Evolutionary conservation across 2,888 invertebrate species (phyloP).

Genomic region (Mythimna albipuncta): DNA sequence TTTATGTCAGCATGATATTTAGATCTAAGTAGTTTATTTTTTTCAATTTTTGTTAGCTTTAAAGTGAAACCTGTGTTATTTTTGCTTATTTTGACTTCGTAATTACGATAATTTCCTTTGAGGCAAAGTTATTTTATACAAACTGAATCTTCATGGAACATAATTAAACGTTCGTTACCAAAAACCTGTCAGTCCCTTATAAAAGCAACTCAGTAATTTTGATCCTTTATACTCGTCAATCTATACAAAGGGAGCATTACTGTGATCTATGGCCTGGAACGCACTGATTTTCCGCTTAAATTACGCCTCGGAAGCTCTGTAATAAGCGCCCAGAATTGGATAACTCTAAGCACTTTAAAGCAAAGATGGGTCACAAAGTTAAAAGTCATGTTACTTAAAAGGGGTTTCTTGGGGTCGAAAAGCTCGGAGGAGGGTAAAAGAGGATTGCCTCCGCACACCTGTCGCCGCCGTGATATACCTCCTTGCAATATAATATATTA

Average conservation of each 20-base stretch:
- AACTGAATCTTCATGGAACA: slow-evolving; percentile 33
- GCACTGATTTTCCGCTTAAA: slow-evolving; percentile 68
- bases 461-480: slow-evolving; percentile 79
- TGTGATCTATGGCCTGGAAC: slow-evolving; percentile 61
- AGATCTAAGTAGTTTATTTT: background rate
- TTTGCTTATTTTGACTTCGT: background rate
- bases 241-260: slow-evolving; percentile 56
- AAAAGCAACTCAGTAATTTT: slow-evolving; percentile 46
- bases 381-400: slow-evolving; percentile 90
- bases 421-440: slow-evolving; percentile 82
- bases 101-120: slow-evolving; percentile 3
- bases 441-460: slow-evolving; percentile 87
- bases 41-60: background rate
- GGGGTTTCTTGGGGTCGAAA: slow-evolving; percentile 86
- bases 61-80: background rate
- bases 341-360: slow-evolving; percentile 86
- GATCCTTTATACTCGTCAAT: slow-evolving; percentile 47
- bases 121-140: slow-evolving; percentile 9
- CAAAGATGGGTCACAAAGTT: slow-evolving; percentile 89
- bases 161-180: slow-evolving; percentile 45
- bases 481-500: slow-evolving; percentile 74
- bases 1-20: background rate
- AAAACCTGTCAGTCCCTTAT: slow-evolving; percentile 41
- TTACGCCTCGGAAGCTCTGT: slow-evolving; percentile 69
- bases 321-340: slow-evolving; percentile 78